Base-by-base conservation (phyloP, 2,797 vertebrate genomes). In the Hemibagrus guttatus region DNA sequence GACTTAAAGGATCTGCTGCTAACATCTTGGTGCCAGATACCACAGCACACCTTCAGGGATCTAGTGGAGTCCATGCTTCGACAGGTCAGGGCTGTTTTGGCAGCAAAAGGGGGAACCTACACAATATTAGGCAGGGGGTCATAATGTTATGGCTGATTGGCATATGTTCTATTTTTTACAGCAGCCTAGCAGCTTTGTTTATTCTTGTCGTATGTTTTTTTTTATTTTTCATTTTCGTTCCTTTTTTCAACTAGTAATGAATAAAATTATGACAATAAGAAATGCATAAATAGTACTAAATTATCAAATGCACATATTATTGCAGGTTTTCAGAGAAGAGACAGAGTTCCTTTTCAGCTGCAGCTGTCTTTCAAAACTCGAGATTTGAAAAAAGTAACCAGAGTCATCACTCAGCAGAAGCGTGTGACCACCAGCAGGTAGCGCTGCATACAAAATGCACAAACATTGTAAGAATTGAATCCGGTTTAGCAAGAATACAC, bases 351-450 rank as follows among this genome's bases (percentile, higher is more conserved):
- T 0, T 95, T 96, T 79, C 95, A 96, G 80, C 88, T 96, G 3
- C 95, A 96, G 87, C 90, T 96, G 74, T 92, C 87, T 83, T 96
- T 96, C 79, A 95, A 91, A 87, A 95, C 95, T 52, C 93, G 91
- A 88, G 95, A 95, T 64, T 90, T 93, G 42, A 93, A 94, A 28
- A 94, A 85, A 84, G 92, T 94, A 52, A 94, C 91, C 3, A 93
- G 95, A 4, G 86, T 96, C 58, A 88, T 95, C 6, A 96, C 94
- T 0, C 93, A 94, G 31, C 94, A 92, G 81, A 92, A 94, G 49
- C 92, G 93, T 0, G 92, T 95, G 6, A 93, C 94, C 0, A 93
- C 85, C 54, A 89, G 87, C 94, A 95, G 94, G 95, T 95, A 90
- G 39, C 23, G 39, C 63, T 49, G 26, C 21, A 46, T 54, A 84